Conservation (phyloP, 2,797 vertebrate genomes). For the Selene dorsalis region DNA sequence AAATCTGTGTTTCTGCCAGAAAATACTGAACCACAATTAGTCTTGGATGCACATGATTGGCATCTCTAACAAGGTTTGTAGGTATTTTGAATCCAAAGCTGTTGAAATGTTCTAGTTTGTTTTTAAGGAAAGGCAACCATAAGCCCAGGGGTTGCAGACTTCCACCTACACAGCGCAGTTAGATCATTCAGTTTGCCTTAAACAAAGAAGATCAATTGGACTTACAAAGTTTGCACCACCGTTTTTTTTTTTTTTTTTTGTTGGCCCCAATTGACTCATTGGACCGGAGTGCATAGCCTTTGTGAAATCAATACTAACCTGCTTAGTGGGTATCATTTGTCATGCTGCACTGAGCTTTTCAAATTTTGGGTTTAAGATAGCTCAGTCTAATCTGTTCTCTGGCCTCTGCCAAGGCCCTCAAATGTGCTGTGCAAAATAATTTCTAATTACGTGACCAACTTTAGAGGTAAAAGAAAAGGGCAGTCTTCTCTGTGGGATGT, state of each 20-base stretch:
- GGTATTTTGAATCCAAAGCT: constrained; percentile 30
- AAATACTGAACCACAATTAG: constrained; percentile 42
- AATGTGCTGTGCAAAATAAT: constrained; percentile 1
- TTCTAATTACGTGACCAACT: constrained; percentile 20
- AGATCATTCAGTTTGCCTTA: constrained; percentile 9
- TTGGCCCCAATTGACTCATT: background rate
- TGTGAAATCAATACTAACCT: constrained; percentile 43
- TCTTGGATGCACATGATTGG: constrained; percentile 21
- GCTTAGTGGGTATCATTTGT: constrained; percentile 17
- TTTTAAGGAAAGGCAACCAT: constrained; percentile 8
- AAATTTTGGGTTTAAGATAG: constrained; percentile 5
- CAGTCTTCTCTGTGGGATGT: constrained; percentile 14
- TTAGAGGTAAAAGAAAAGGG: background rate
- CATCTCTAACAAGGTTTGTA: constrained; percentile 29
- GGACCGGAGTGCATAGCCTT: background rate
- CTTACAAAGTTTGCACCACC: constrained; percentile 12
- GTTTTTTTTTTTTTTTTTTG: constrained; percentile 7
- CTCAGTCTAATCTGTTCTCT: constrained; percentile 4
- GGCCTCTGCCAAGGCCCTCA: background rate
- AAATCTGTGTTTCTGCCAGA: constrained; percentile 49
- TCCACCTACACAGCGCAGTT: background rate
- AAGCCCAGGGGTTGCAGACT: background rate
- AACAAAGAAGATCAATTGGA: constrained; percentile 8
- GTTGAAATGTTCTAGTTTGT: background rate
- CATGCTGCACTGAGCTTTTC: constrained; percentile 11